Percentiles rank a stretch among this genome's conserved stretches.
Conservation (phyloP, 2,113 vertebrate genomes). For the Mormoops blainvillei region DNA sequence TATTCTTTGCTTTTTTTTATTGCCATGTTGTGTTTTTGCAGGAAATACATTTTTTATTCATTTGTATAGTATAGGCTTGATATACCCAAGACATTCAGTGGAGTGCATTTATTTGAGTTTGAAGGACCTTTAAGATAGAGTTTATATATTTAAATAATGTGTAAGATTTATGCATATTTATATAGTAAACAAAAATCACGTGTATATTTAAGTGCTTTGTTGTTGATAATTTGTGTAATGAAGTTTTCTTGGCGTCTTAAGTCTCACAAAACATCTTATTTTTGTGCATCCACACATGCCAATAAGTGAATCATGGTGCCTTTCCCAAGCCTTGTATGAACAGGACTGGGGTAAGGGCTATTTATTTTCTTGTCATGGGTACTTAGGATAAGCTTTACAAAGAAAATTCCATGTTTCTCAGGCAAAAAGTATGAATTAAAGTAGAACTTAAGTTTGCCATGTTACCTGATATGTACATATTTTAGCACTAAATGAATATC, state of each 20-base stretch:
- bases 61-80: constrained; percentile 15
- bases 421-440: constrained; percentile 66
- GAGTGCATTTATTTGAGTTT: constrained; percentile 16
- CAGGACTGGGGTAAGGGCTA: constrained; percentile 88
- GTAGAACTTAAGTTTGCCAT: constrained; percentile 14
- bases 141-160: constrained; percentile 29
- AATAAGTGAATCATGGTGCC: constrained; percentile 87
- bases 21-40: constrained; percentile 47
- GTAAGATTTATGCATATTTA: constrained; percentile 50
- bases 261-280: constrained; percentile 84
- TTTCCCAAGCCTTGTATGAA: constrained; percentile 90
- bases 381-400: constrained; percentile 75
- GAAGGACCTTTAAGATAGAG: constrained; percentile 25
- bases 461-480: background rate
- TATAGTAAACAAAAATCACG: constrained; percentile 17
- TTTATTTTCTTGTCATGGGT: constrained; percentile 73
- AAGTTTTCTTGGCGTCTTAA: constrained; percentile 72
- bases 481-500: constrained; percentile 20
- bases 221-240: constrained; percentile 51
- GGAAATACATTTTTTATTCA: constrained; percentile 26
- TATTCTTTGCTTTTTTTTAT: constrained; percentile 41
- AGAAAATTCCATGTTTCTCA: constrained; percentile 85
- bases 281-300: constrained; percentile 86
- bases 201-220: constrained; percentile 28
- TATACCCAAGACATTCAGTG: background rate